Evolutionary conservation across 2,113 vertebrate species (phyloP), one percentile per base, ranked within the genome.

Genomic region (Brachyhypopomus gauderio): DNA sequence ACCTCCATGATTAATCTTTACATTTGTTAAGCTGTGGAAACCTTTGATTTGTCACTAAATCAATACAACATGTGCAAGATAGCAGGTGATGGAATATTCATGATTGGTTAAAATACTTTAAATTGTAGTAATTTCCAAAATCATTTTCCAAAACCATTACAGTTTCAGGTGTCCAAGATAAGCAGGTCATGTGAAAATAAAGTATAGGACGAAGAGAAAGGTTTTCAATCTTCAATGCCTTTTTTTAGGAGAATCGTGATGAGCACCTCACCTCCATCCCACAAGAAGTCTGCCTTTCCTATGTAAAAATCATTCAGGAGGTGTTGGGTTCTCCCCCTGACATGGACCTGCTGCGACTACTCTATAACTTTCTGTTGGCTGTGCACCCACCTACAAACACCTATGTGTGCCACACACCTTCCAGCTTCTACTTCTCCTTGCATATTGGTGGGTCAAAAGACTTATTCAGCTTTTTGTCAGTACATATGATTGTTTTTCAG

Each of bases 301-400:
- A 97, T 89, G 95, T 99, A 90, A 98, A 96, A 93, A 99, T 99
- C 90, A 97, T 97, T 91, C 96, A 98, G 90, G 98, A 99, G 91
- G 96, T 99, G 0, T 94, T 99, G 78, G 98, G 98, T 52, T 99
- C 97, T 45, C 98, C 98, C 71, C 98, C 98, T 22, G 97, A 99
- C 85, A 88, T 98, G 91, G 95, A 97, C 82, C 89, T 99, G 74
- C 92, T 99, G 72, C 94, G 92, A 56, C 77, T 98, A 80, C 93
- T 99, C 89, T 98, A 95, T 92, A 97, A 95, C 91, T 99, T 99
- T 89, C 96, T 99, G 78, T 90, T 99, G 89, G 96, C 98, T 30
- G 96, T 98, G 82, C 98, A 99, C 88, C 97, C 98, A 75, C 95
- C 98, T 27, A 99, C 97, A 82, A 98, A 99, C 91, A 99, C 97